Evolutionary conservation across 2,888 invertebrate genomes (phyloP), one percentile per base, ranked within the genome.

Genomic region (Penaeus monodon): DNA sequence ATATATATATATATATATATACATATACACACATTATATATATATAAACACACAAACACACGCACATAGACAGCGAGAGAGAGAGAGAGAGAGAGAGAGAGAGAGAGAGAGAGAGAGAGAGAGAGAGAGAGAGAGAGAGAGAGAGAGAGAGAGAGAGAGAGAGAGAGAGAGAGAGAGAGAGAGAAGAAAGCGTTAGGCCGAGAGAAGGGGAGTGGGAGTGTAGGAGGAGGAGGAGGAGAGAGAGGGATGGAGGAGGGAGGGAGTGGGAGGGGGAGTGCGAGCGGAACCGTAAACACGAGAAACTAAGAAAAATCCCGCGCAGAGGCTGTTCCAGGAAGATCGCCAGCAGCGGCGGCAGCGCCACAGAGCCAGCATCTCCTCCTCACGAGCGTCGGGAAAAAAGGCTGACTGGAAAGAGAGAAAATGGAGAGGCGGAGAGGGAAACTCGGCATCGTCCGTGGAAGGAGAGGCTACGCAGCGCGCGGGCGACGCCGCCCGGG

Each of bases 51-150:
- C 12, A 29, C 33, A 70, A 0, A 29, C 12, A 73, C 12, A 29
- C 12, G 10, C 33, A 73, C 27, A 73, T 29, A 73, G 14, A 70
- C 33, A 70, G 7, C 8, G 44, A 44, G 44, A 44, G 38, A 76
- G 24, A 44, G n/a, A 76, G 73, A 73, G 73, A 73, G 73, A 73
- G 73, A 29, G 73, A 73, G 68, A 74, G 38, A 24, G 27, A 49
- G 1, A 49, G 49, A 49, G 49, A 49, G 49, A 10, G 49, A 49
- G 14, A 20, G 20, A 8, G 33, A 20, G 73, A 73, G 29, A 27
- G 79, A 80, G 79, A 63, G 29, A 79, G 77, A 77, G 77, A 44
- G 20, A n/a, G 44, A 44, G 44, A 44, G 38, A 76, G 24, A 44
- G 76, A 76, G 73, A 73, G 73, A 73, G 73, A 73, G 73, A 29